phyloP scores from a whole-genome alignment of 2,113 vertebrate genomes.

The Menura novaehollandiae region DNA sequence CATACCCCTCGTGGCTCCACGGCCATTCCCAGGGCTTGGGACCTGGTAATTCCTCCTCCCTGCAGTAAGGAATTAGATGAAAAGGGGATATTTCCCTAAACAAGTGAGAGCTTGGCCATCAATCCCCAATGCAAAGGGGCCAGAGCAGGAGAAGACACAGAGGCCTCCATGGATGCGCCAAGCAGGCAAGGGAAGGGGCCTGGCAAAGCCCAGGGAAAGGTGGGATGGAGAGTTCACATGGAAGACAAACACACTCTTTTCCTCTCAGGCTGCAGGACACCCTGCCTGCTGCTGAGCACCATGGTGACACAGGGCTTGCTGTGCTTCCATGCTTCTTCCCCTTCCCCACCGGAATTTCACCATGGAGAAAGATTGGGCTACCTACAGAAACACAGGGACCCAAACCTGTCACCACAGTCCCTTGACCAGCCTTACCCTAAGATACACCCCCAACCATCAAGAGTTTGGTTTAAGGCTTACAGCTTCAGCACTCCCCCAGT shows the following conservation, averaged over 20 bases:
- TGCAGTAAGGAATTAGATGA: neutral
- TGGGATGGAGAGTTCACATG: neutral
- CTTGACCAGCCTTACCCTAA: neutral
- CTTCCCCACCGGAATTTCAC: neutral
- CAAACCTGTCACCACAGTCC: neutral
- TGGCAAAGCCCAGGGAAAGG: neutral
- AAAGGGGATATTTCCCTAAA: neutral
- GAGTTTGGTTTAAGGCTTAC: neutral
- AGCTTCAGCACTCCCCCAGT: neutral
- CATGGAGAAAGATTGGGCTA: fast-evolving
- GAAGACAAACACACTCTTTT: neutral
- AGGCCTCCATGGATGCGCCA: neutral
- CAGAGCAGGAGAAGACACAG: neutral
- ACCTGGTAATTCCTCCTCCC: neutral
- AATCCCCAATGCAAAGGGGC: neutral
- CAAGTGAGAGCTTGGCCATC: neutral
- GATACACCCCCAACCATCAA: fast-evolving
- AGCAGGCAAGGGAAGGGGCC: neutral
- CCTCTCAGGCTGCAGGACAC: neutral
- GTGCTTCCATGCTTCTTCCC: neutral
- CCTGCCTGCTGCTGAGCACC: neutral
- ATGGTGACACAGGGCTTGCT: fast-evolving
- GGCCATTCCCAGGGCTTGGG: neutral
- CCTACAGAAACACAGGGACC: neutral
- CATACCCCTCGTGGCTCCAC: fast-evolving